Evolutionary conservation across 2,797 vertebrate species (phyloP), one percentile per base, ranked within the genome.

Genomic region (Melanotaenia parkinsoni): DNA sequence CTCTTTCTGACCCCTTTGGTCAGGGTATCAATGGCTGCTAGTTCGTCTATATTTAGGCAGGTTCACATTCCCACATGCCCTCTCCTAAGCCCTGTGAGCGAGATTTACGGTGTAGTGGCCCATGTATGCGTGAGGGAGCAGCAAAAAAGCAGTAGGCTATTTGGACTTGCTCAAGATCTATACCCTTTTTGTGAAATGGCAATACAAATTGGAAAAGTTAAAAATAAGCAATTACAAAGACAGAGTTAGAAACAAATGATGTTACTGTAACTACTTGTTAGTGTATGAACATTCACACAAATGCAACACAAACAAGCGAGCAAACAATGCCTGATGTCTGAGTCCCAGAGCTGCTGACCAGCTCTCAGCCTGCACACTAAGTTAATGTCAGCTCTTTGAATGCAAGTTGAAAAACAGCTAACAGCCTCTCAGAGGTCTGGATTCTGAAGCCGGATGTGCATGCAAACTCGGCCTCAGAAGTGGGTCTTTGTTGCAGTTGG

Each of bases 61-160:
- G 90, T 90, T 92, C 93, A 90, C 92, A 94, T 95, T 94, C 92
- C 90, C 89, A 81, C 89, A 93, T 90, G 77, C 86, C 84, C 88
- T 87, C 81, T 88, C 83, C 91, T 84, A 89, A 91, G 91, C 90
- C 87, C 75, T 58, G 77, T 80, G 88, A 91, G 83, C 83, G 73
- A 91, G 90, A 94, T 93, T 91, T 92, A 95, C 90, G 90, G 81
- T 76, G 82, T 81, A 86, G 86, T 79, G 82, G 70, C 63, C 84
- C 61, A 80, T 79, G 86, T 88, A 76, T 88, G 82, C 84, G 80
- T 71, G 30, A 70, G 67, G 33, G 58, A 70, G 64, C 63, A 69
- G 57, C 75, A 65, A 67, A 67, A 43, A 67, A 64, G 67, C 20
- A 45, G 58, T 30, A 63, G 18, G 43, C 43, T 20, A 8, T 80